phyloP scores from a whole-genome alignment of 2,888 invertebrate genomes.

The Pristionchus exspectatus region DNA sequence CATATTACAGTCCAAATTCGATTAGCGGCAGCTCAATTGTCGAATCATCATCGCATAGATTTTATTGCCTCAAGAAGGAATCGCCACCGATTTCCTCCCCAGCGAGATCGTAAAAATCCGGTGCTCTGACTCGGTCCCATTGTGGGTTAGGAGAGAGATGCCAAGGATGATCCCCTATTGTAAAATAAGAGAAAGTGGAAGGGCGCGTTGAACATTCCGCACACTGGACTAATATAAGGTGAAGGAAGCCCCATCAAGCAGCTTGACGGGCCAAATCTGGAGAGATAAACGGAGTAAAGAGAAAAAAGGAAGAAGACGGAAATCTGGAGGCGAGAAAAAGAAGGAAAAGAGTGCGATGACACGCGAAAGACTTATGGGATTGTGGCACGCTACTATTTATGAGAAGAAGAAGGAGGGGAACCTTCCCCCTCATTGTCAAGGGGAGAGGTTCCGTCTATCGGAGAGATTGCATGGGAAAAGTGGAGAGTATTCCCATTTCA shows the following conservation, averaged over 20 bases:
- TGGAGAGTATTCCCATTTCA: not conserved
- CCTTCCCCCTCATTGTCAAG: not conserved
- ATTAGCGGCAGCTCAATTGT: slow-evolving; percentile 12
- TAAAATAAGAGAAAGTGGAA: not conserved
- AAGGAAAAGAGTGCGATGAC: slow-evolving; percentile 33
- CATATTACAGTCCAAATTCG: not conserved
- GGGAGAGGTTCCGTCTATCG: not conserved
- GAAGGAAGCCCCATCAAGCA: not conserved
- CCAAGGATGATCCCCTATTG: slow-evolving; percentile 26
- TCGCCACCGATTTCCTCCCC: not conserved
- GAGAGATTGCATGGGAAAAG: not conserved
- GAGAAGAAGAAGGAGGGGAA: not conserved
- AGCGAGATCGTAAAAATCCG: not conserved
- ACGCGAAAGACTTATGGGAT: slow-evolving; percentile 20
- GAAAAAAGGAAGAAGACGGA: not conserved
- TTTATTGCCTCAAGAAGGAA: not conserved
- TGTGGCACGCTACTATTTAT: slow-evolving; percentile 3
- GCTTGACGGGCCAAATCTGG: not conserved
- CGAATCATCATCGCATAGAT: slow-evolving; percentile 1
- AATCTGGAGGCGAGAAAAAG: slow-evolving; percentile 6
- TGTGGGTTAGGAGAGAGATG: not conserved
- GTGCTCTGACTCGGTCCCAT: slow-evolving; percentile 6
- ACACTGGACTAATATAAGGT: not conserved
- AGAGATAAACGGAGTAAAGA: not conserved
- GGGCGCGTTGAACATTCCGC: not conserved